These are phyloP conservation scores for Melanotaenia boesemani DNA, from an alignment of 2,797 vertebrate species.

Conservation along the genomic window DNA sequence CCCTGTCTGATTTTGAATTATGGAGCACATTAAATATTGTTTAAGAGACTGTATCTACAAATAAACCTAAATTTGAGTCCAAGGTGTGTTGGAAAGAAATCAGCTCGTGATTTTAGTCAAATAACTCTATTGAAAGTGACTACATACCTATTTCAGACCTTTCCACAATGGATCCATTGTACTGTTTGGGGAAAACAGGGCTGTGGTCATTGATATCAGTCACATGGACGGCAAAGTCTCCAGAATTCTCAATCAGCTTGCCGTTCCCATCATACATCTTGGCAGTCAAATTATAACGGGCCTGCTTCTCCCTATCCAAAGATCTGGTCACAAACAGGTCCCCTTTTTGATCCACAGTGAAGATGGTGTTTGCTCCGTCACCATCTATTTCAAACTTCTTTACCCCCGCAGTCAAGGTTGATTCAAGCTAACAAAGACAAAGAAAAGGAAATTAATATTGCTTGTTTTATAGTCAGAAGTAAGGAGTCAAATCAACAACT, in stretches of 20 bases:
- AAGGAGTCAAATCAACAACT: slow-evolving; percentile 20
- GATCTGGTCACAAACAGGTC: slow-evolving; percentile 71
- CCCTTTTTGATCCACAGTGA: slow-evolving; percentile 73
- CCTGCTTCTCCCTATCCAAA: slow-evolving; percentile 82
- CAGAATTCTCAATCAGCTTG: slow-evolving; percentile 60
- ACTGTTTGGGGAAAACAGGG: slow-evolving; percentile 70
- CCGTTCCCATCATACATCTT: slow-evolving; percentile 60
- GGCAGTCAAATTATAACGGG: slow-evolving; percentile 70
- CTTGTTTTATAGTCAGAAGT: not conserved
- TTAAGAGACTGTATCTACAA: not conserved
- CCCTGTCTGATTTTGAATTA: not conserved
- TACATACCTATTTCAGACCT: slow-evolving; percentile 73
- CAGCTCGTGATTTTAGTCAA: not conserved
- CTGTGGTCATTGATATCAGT: slow-evolving; percentile 83
- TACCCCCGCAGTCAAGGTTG: slow-evolving; percentile 28
- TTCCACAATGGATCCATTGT: slow-evolving; percentile 75
- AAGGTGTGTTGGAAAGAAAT: not conserved
- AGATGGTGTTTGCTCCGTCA: slow-evolving; percentile 79
- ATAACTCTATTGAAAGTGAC: not conserved
- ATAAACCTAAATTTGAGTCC: not conserved
- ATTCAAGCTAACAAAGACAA: slow-evolving; percentile 73
- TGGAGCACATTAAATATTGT: not conserved
- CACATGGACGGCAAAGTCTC: slow-evolving; percentile 74
- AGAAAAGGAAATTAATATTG: not conserved
- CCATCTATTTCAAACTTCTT: slow-evolving; percentile 72